phyloP scores from a whole-genome alignment of 92 coral and sea anemone genomes.

The Phymanthus crucifer region DNA sequence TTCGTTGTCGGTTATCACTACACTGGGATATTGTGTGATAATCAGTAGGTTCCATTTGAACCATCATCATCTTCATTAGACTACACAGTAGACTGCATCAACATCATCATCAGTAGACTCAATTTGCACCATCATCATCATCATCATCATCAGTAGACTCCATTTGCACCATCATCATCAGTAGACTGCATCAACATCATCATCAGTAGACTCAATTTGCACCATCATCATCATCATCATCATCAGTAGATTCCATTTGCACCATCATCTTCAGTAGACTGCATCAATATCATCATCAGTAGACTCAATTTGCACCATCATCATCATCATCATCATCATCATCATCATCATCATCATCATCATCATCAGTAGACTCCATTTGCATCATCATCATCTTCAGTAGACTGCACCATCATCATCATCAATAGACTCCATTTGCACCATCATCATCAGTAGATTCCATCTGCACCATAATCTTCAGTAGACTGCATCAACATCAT shows the following conservation, averaged over 20 bases:
- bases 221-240: background rate
- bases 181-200: background rate
- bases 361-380: background rate
- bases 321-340: background rate
- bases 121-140: background rate
- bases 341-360: background rate
- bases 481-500: constrained; percentile 1
- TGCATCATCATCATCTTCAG: background rate
- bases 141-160: background rate
- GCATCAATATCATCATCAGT: background rate
- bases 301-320: background rate
- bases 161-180: background rate
- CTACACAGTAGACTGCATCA: background rate
- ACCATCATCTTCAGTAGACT: no score
- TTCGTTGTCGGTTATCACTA: background rate
- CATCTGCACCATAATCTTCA: background rate
- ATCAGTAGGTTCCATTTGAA: background rate
- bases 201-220: background rate
- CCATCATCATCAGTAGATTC: background rate
- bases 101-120: background rate
- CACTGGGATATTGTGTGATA: no score
- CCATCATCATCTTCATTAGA: background rate
- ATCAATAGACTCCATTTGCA: constrained; percentile 3
- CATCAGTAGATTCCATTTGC: background rate
- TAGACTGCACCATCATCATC: background rate